Evolutionary conservation across 2,113 vertebrate genomes (phyloP).

Genomic region (Hyaena hyaena): DNA sequence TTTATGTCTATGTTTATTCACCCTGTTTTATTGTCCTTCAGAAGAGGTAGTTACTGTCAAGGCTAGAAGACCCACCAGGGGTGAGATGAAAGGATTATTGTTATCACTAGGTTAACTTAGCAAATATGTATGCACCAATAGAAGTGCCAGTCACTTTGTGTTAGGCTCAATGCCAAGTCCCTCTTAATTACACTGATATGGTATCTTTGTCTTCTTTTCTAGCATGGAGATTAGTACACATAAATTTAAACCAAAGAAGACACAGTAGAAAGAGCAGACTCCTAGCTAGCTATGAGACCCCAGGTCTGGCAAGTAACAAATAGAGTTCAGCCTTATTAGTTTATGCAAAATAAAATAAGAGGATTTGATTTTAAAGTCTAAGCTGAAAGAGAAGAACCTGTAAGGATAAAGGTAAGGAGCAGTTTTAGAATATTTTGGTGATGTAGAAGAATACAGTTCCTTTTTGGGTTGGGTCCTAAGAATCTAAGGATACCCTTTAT

Average conservation of each 20-base stretch:
- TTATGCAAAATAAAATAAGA: constrained; percentile 35
- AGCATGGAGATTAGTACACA: neutral
- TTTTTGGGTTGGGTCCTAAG: neutral
- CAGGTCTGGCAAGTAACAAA: neutral
- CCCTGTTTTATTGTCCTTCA: constrained; percentile 25
- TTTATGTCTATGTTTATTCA: neutral
- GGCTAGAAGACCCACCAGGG: neutral
- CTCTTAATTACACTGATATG: neutral
- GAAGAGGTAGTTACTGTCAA: neutral
- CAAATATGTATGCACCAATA: neutral
- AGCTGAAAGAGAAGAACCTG: constrained; percentile 10
- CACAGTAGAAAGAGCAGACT: neutral
- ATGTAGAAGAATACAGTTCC: neutral
- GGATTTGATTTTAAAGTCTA: constrained; percentile 42
- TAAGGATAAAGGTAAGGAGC: neutral
- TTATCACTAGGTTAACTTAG: neutral
- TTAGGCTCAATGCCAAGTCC: neutral
- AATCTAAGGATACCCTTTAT: constrained; percentile 5
- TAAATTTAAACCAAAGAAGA: constrained; percentile 38
- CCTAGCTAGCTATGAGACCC: constrained; percentile 8
- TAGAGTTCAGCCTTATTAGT: neutral
- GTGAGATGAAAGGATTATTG: neutral
- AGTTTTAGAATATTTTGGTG: constrained; percentile 34
- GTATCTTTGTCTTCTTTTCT: constrained; percentile 29
- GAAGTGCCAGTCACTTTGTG: neutral